phyloP scores from a whole-genome alignment of 2,888 invertebrate species.

The Tetragnatha montana region DNA sequence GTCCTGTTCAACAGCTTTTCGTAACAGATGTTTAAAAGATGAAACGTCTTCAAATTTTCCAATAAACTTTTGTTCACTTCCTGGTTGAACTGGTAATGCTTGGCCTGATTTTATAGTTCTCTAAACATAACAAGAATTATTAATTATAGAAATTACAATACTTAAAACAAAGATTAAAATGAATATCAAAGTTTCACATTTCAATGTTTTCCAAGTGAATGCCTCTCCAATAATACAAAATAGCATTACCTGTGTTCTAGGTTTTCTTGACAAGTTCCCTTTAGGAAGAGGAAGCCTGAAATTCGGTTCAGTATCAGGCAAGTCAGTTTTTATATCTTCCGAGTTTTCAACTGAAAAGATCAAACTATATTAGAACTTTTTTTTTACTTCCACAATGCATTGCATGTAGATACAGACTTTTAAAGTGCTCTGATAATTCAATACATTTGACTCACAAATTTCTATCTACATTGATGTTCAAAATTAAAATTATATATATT shows the following conservation, averaged over 20 bases:
- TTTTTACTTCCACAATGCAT: too few species aligned
- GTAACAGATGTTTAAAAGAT: not conserved
- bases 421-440: too few species aligned
- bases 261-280: constrained; percentile 8
- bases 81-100: not conserved
- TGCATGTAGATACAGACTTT: too few species aligned
- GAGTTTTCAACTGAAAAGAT: constrained; percentile 7
- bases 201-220: too few species aligned
- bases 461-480: too few species aligned
- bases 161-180: too few species aligned
- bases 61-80: not conserved
- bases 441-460: too few species aligned
- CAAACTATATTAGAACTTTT: not conserved
- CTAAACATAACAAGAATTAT: not conserved
- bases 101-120: constrained; percentile 14
- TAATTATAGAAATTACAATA: too few species aligned
- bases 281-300: constrained; percentile 24
- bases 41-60: constrained; percentile 29
- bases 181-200: too few species aligned
- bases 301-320: constrained; percentile 31
- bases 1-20: too few species aligned
- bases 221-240: too few species aligned
- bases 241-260: constrained; percentile 10
- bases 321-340: not conserved
- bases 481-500: too few species aligned